A percentile compares a stretch with the other conserved stretches of the same genome.
Conservation (phyloP, 2,113 vertebrate genomes). For the Telmatochromis sp. region DNA sequence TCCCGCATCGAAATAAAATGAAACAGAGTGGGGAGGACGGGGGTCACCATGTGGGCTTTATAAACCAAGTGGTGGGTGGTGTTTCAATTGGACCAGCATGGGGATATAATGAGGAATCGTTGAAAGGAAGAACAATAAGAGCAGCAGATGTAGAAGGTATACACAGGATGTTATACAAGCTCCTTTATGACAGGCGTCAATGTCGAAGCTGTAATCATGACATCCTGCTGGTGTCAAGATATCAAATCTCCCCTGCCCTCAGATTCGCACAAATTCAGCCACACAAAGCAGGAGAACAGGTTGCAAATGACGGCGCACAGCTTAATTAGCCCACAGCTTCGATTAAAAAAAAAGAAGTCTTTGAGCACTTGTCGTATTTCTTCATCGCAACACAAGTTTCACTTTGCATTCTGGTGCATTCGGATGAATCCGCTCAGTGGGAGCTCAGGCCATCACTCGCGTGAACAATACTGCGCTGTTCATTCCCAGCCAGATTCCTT, state of each 20-base stretch:
- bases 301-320: not conserved
- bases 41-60: not conserved
- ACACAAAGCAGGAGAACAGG: not conserved
- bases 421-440: not conserved
- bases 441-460: not conserved
- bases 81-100: not conserved
- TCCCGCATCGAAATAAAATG: not conserved
- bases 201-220: not conserved
- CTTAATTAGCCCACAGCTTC: constrained; percentile 1
- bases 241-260: not conserved
- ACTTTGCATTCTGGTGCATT: constrained; percentile 24
- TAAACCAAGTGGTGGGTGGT: not conserved
- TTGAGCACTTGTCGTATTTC: not conserved
- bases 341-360: not conserved
- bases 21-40: not conserved
- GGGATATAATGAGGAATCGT: constrained; percentile 9
- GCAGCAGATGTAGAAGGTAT: constrained; percentile 2
- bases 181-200: constrained; percentile 13
- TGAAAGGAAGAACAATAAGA: constrained; percentile 15
- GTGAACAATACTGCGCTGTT: constrained; percentile 47
- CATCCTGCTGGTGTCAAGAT: constrained; percentile 13
- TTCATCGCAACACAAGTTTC: not conserved
- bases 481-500: constrained; percentile 36
- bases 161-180: constrained; percentile 20
- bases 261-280: not conserved